These are phyloP conservation scores for Dermolepida albohirtum DNA, from an alignment of 2,888 invertebrate genomes.

Conservation along the genomic window DNA sequence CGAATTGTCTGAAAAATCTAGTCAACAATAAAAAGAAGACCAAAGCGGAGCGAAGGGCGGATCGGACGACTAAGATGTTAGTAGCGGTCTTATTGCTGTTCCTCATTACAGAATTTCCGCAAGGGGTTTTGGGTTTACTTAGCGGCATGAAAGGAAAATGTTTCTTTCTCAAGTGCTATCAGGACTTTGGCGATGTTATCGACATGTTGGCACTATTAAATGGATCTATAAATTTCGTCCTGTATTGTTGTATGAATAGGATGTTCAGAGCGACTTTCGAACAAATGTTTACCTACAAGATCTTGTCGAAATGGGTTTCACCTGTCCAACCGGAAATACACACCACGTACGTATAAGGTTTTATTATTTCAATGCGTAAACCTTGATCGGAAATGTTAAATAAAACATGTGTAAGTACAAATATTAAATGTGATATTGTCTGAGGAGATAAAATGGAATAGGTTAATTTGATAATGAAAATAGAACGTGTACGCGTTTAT, in stretches of 20 bases:
- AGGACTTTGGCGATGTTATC: slow-evolving; percentile 85
- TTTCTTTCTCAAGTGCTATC: slow-evolving; percentile 85
- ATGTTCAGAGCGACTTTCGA: slow-evolving; percentile 89
- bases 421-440: no score
- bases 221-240: slow-evolving; percentile 92
- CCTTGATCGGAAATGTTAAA: no score
- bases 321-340: slow-evolving; percentile 73
- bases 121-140: slow-evolving; percentile 71
- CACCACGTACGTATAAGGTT: slow-evolving; percentile 72
- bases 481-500: no score
- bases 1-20: slow-evolving; percentile 61
- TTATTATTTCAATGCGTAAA: no score
- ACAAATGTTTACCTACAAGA: slow-evolving; percentile 73
- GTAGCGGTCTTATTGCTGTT: slow-evolving; percentile 88
- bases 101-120: slow-evolving; percentile 88
- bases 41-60: slow-evolving; percentile 80
- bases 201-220: slow-evolving; percentile 91
- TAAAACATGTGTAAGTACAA: no score
- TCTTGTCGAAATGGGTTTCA: slow-evolving; percentile 71
- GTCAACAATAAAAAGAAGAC: slow-evolving; percentile 63
- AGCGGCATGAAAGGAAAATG: slow-evolving; percentile 75
- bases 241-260: slow-evolving; percentile 94
- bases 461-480: no score
- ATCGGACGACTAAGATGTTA: slow-evolving; percentile 90
- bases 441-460: no score